Evolutionary conservation across 1,140 invertebrate genomes (phyloP), one percentile per base, ranked within the genome.

Genomic region (Calliopsis andreniformis): DNA sequence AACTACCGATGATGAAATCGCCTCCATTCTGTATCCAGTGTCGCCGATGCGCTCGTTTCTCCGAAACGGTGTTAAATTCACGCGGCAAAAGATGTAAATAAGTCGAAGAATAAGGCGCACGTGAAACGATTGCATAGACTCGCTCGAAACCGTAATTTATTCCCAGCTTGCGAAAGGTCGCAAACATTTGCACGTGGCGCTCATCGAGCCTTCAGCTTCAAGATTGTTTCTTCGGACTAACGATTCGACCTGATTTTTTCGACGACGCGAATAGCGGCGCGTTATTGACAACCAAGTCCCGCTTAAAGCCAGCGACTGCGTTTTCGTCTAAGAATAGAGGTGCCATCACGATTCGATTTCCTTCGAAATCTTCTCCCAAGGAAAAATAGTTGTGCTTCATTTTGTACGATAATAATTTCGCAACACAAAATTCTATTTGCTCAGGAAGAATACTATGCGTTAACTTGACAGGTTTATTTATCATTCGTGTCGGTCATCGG

Each of bases 151-250:
- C 35, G 16, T 59, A 68, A 76, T 76, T 76, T 68, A 76, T 76
- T 59, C 72, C 47, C 2, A 20, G 35, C 25, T 47, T 7, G 51
- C 49, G 49, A 73, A 59, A 32, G 39, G 28, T 12, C 7, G 47
- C 39, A 73, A 55, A 75, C 71, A 75, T 56, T 67, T 47, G 20
- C 51, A 55, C 62, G 71, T 20, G 62, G 51, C 12, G 18, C 30
- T 51, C 43, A n/a, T 39, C 23, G 58, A 30, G 49, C 25, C n/a
- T 10, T 12, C 47, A 42, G n/a, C 25, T 6, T 30, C 35, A 20
- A 16, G 32, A 30, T 72, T 25, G 1, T 49, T 62, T 16, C 20
- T 8, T 12, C 18, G 35, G 42, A 32, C 28, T 7, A 23, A 12
- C 6, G 0, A 8, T 16, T 56, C 51, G 20, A 47, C 20, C 28